Conservation (phyloP, 1,140 invertebrate species). For the Drosophila tropicalis region DNA sequence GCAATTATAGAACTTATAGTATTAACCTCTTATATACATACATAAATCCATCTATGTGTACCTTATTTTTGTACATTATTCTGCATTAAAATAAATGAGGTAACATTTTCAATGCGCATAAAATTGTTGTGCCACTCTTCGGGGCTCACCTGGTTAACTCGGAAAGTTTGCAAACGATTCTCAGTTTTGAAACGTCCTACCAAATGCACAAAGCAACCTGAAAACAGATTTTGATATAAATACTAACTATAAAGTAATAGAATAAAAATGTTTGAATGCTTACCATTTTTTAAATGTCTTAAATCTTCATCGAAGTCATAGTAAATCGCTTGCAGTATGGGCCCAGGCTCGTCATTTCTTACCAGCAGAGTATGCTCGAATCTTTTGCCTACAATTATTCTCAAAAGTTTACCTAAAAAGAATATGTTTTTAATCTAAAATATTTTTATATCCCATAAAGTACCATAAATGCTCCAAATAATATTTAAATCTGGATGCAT, state of each 20-base stretch:
- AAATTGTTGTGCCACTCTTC: conserved; percentile 49
- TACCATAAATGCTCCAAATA: conserved; percentile 76
- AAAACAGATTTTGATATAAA: background rate
- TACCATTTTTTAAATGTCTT: conserved; percentile 35
- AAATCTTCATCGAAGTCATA: conserved; percentile 65
- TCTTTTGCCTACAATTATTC: conserved; percentile 64
- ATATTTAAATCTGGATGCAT: conserved; percentile 58
- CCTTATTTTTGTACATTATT: conserved; percentile 44
- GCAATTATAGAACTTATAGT: conserved; percentile 4
- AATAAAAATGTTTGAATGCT: background rate
- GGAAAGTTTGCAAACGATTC: conserved; percentile 66
- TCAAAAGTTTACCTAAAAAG: conserved; percentile 61
- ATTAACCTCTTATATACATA: background rate
- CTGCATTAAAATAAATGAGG: conserved; percentile 62
- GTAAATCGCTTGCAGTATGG: conserved; percentile 68
- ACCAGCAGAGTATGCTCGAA: conserved; percentile 59
- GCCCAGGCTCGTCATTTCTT: conserved; percentile 55
- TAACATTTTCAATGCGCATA: conserved; percentile 60
- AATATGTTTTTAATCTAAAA: background rate
- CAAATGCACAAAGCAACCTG: conserved; percentile 60
- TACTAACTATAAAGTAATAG: background rate
- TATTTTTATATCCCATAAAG: background rate
- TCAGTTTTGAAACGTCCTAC: conserved; percentile 60
- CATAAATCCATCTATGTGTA: background rate
- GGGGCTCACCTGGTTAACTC: conserved; percentile 44